phyloP scores from a whole-genome alignment of 2,113 vertebrate genomes.

The Amblyornis subalaris region DNA sequence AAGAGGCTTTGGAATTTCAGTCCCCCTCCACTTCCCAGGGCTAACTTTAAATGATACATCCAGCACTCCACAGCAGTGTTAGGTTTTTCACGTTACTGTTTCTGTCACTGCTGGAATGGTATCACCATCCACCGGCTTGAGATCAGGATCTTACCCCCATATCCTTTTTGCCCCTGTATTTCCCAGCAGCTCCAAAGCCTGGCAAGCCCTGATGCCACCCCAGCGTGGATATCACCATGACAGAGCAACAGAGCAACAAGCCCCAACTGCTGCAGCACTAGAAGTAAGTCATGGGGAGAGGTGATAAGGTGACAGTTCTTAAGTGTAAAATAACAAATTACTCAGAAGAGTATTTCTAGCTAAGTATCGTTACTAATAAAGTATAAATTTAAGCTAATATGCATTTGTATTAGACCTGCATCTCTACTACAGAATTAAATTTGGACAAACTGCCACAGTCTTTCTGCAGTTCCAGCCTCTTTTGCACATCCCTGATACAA shows the following conservation, averaged over 20 bases:
- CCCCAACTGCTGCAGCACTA: neutral
- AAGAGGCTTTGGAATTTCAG: neutral
- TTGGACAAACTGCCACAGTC: neutral
- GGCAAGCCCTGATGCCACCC: neutral
- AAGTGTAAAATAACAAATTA: neutral
- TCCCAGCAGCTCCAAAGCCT: neutral
- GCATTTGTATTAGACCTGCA: neutral
- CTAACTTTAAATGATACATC: neutral
- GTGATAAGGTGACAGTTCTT: neutral
- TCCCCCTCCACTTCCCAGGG: neutral
- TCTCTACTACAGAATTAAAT: neutral
- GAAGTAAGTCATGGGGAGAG: neutral
- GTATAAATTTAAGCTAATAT: neutral
- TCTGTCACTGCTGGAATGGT: neutral
- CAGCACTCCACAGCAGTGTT: neutral
- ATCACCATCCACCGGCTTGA: neutral
- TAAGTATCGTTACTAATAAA: neutral
- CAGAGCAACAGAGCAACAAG: neutral
- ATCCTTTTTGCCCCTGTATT: neutral
- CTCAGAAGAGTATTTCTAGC: neutral
- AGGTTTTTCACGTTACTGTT: neutral
- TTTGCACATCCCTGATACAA: neutral
- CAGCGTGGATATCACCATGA: fast-evolving
- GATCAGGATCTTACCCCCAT: neutral
- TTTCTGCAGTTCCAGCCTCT: neutral